Conservation (phyloP, 2,797 vertebrate species). For the Sebastes aleutianus region DNA sequence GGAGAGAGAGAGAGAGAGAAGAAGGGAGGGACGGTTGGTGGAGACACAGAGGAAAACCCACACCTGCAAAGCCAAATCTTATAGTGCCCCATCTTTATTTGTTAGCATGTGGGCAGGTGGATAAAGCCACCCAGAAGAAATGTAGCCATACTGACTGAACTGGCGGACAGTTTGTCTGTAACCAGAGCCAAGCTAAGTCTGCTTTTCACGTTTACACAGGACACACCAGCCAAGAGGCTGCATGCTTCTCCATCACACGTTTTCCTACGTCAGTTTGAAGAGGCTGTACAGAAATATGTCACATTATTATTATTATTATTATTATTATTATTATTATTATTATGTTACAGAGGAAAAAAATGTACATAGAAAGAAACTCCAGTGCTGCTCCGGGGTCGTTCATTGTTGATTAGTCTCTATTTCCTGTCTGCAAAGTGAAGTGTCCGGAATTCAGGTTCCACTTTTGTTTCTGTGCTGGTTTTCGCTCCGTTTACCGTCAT, state of each 20-base stretch:
- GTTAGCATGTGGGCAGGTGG: slow-evolving; percentile 60
- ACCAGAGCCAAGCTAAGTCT: slow-evolving; percentile 60
- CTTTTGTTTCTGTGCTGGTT: slow-evolving; percentile 50
- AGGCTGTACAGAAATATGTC: slow-evolving; percentile 68
- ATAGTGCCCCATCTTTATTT: slow-evolving; percentile 41
- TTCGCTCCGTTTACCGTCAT: background rate
- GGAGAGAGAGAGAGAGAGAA: background rate
- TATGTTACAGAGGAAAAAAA: slow-evolving; percentile 60
- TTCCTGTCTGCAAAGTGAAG: slow-evolving; percentile 52
- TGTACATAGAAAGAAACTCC: slow-evolving; percentile 74
- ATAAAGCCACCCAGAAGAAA: slow-evolving; percentile 61
- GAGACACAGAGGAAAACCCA: slow-evolving; percentile 21
- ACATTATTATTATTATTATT: slow-evolving; percentile 64
- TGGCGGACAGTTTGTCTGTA: slow-evolving; percentile 50
- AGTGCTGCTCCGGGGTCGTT: slow-evolving; percentile 69
- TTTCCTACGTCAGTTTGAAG: slow-evolving; percentile 59
- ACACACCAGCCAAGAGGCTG: slow-evolving; percentile 70
- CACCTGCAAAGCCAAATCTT: slow-evolving; percentile 64
- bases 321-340: slow-evolving; percentile 58
- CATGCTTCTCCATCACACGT: slow-evolving; percentile 64
- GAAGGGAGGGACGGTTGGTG: slow-evolving; percentile 1
- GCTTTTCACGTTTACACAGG: slow-evolving; percentile 71
- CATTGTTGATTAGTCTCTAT: slow-evolving; percentile 49
- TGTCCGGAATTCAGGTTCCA: slow-evolving; percentile 61
- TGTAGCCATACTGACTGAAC: slow-evolving; percentile 69